These are phyloP conservation scores for Nemotelus pantherinus DNA, from an alignment of 2,888 invertebrate genomes.

Conservation along the genomic window DNA sequence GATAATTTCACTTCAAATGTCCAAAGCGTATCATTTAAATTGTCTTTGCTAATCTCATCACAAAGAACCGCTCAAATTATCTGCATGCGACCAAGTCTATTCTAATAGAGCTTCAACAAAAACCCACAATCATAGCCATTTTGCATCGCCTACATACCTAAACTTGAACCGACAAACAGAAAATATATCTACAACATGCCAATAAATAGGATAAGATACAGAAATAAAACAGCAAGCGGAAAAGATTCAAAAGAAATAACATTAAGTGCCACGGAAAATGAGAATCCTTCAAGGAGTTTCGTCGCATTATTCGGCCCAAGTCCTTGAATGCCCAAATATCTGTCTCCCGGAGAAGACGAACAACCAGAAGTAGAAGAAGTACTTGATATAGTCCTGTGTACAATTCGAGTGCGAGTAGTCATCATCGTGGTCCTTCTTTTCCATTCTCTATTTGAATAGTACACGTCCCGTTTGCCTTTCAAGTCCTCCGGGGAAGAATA, in stretches of 20 bases:
- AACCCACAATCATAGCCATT: too few relatives aligned
- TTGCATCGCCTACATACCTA: too few relatives aligned
- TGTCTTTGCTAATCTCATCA: constrained; percentile 11
- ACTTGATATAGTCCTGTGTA: constrained; percentile 29
- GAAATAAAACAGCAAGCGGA: constrained; percentile 6
- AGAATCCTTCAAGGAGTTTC: constrained; percentile 37
- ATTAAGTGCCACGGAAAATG: constrained; percentile 41
- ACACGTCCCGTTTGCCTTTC: constrained; percentile 39
- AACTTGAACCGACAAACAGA: too few relatives aligned
- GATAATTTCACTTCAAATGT: constrained; percentile 37
- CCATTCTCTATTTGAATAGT: constrained; percentile 17
- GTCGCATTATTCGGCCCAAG: constrained; percentile 34
- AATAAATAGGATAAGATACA: too few relatives aligned
- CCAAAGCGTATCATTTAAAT: constrained; percentile 39
- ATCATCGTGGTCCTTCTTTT: too few relatives aligned
- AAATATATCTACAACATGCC: too few relatives aligned
- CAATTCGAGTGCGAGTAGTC: constrained; percentile 18
- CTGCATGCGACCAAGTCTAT: too few relatives aligned
- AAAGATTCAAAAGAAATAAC: constrained; percentile 37
- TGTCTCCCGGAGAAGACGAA: not conserved
- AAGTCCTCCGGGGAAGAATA: constrained; percentile 48
- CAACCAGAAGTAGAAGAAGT: not conserved
- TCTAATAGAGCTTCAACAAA: too few relatives aligned
- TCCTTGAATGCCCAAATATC: constrained; percentile 28
- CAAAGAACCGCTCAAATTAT: not conserved